Evolutionary conservation across 1,140 invertebrate genomes (phyloP), one percentile per base, ranked within the genome.

Genomic region (Sogatella furcifera): DNA sequence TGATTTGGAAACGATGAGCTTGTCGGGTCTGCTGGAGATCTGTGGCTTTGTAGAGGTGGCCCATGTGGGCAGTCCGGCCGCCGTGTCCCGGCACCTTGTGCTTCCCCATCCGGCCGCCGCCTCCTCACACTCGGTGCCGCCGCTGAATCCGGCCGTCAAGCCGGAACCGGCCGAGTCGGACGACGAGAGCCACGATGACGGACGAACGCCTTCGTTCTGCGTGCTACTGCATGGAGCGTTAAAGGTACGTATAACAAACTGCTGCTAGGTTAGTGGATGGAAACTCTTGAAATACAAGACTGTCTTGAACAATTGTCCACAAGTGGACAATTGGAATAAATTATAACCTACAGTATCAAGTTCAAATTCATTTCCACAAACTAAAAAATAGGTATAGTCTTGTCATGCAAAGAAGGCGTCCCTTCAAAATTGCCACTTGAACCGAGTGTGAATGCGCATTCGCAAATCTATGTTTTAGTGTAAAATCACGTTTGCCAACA

Each of bases 221-320:
- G 94, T 97, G 5, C 73, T 98, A 8, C 76, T 98, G 10, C 95
- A 98, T 74, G 95, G 94, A 14, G 92, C 93, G 55, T 76, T 98
- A 5, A 97, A 97, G 78, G 89, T 89, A 76, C 65, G 52, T 2
- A 28, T 2, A 28, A 4, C 24, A 28, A 28, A 28, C 24, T 2
- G n/a, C n/a, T n/a, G n/a, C n/a, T n/a, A n/a, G n/a, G n/a, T n/a
- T n/a, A n/a, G n/a, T n/a, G n/a, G n/a, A n/a, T n/a, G n/a, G n/a
- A n/a, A n/a, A n/a, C n/a, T n/a, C n/a, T n/a, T n/a, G n/a, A n/a
- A n/a, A n/a, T n/a, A n/a, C n/a, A n/a, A n/a, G n/a, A n/a, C n/a
- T n/a, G n/a, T n/a, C n/a, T n/a, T n/a, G n/a, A n/a, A n/a, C n/a
- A n/a, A n/a, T n/a, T n/a, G n/a, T n/a, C n/a, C n/a, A n/a, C n/a